Evolutionary conservation across 2,113 vertebrate genomes (phyloP).

Genomic region (Calonectris borealis): DNA sequence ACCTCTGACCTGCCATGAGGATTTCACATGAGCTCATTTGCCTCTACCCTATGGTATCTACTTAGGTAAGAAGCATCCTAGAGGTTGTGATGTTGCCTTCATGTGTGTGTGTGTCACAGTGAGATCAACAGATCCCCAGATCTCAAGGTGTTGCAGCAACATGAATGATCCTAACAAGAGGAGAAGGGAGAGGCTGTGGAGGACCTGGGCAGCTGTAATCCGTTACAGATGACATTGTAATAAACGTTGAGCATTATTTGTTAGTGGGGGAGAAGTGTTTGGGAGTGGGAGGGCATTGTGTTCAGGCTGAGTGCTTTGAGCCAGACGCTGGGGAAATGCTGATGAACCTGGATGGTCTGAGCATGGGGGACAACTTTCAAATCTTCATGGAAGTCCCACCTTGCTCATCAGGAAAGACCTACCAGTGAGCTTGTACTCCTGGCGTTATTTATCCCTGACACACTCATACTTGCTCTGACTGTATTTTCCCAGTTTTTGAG

Average conservation of each 20-base stretch:
- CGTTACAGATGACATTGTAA: not conserved
- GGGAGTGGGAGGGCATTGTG: not conserved
- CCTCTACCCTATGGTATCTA: not conserved
- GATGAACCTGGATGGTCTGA: not conserved
- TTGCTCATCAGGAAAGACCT: not conserved
- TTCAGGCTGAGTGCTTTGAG: not conserved
- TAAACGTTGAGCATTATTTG: not conserved
- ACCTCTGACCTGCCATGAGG: not conserved
- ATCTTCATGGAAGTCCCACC: not conserved
- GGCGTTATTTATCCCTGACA: not conserved
- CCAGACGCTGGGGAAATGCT: not conserved
- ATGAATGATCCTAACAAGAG: not conserved
- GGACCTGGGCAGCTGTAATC: not conserved
- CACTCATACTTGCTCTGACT: not conserved
- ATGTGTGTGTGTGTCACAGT: not conserved
- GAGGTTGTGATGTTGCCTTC: not conserved
- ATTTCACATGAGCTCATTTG: not conserved
- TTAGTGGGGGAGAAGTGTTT: not conserved
- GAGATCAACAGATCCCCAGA: not conserved
- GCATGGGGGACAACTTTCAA: not conserved
- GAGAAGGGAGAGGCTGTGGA: not conserved
- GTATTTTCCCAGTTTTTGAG: not conserved
- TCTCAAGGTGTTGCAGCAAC: not conserved
- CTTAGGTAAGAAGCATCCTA: not conserved
- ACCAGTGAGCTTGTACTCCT: not conserved